A percentile compares a stretch with the other conserved stretches of the same genome.
These are phyloP conservation scores for Pangasius macronema DNA, from an alignment of 2,797 vertebrate genomes.

Conservation along the genomic window DNA sequence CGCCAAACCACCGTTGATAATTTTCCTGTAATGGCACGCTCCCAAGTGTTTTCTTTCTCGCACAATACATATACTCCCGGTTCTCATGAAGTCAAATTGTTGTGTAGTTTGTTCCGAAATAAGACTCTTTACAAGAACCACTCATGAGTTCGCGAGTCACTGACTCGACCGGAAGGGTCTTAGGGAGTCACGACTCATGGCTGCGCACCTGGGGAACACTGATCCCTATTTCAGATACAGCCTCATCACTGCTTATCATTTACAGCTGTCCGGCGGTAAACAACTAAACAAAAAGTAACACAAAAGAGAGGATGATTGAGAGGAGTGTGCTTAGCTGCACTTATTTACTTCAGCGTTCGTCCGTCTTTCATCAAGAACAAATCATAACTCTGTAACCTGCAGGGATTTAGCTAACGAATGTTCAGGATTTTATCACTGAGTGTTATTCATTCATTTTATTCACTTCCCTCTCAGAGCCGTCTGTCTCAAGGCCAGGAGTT, in stretches of 20 bases:
- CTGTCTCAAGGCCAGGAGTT: slow-evolving; percentile 60
- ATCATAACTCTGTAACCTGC: slow-evolving; percentile 60
- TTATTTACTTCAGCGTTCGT: not conserved
- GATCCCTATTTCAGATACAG: slow-evolving; percentile 82
- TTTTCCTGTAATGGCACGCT: not conserved
- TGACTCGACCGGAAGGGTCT: too few relatives aligned
- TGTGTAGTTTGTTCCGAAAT: not conserved
- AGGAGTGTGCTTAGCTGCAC: slow-evolving; percentile 52
- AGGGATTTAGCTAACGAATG: not conserved
- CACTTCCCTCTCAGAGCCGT: slow-evolving; percentile 46
- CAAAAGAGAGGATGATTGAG: slow-evolving; percentile 60
- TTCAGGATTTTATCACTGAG: slow-evolving; percentile 36
- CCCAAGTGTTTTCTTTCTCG: not conserved
- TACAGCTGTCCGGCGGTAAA: slow-evolving; percentile 80
- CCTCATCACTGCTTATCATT: slow-evolving; percentile 79
- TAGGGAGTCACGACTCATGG: too few relatives aligned
- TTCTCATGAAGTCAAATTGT: not conserved
- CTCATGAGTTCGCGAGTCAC: too few relatives aligned
- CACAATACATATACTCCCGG: too few relatives aligned
- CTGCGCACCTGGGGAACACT: slow-evolving; percentile 75
- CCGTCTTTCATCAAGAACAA: not conserved
- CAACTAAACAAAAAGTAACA: slow-evolving; percentile 72
- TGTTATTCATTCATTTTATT: slow-evolving; percentile 70
- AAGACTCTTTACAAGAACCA: too few relatives aligned
- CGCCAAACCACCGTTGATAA: not conserved